phyloP scores from a whole-genome alignment of 2,113 vertebrate genomes.

The Pogonocichla stellata region DNA sequence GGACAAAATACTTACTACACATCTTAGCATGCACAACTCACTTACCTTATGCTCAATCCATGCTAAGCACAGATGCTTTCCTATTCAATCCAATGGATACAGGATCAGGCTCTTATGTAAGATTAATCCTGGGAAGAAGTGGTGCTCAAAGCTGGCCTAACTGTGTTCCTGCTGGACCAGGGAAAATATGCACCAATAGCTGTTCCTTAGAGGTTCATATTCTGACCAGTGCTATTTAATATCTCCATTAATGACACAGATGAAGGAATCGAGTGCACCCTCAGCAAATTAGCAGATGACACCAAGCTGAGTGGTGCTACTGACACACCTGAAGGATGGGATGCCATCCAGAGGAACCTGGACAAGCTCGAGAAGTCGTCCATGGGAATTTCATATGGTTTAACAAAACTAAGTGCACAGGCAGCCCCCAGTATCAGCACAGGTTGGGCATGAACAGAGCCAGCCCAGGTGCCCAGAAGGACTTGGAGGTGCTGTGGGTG shows the following conservation, averaged over 20 bases:
- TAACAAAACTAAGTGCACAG: neutral
- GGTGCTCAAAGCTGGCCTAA: neutral
- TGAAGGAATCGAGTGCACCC: neutral
- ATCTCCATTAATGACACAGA: neutral
- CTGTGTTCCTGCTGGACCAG: neutral
- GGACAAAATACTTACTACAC: neutral
- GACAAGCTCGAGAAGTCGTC: accelerated
- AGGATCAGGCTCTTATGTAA: neutral
- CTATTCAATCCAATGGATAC: neutral
- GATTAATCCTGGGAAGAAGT: neutral
- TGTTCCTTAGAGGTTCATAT: neutral
- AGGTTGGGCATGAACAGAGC: neutral
- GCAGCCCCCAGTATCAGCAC: accelerated
- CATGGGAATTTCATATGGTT: neutral
- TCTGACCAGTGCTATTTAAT: neutral
- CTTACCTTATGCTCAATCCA: neutral
- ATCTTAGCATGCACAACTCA: neutral
- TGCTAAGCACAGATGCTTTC: neutral
- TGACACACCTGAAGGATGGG: neutral
- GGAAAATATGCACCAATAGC: neutral
- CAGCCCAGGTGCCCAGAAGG: neutral
- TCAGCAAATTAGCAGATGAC: neutral
- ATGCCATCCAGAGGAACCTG: neutral
- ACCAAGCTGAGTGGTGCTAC: neutral
- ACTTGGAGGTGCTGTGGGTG: neutral